Conservation (phyloP, 2,113 vertebrate genomes). For the Scatophagus argus region DNA sequence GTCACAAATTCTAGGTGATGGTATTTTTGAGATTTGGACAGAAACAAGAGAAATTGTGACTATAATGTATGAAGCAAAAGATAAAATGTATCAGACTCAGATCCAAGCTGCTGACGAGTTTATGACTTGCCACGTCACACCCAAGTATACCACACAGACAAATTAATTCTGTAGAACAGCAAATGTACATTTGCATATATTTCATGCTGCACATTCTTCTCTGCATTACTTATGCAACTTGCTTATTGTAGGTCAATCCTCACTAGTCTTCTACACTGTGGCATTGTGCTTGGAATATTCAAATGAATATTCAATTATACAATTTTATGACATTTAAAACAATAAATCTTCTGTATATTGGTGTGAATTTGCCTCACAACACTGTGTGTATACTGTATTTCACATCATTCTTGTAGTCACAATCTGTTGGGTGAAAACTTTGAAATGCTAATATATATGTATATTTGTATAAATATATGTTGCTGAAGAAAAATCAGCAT, state of each 20-base stretch:
- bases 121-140: background rate
- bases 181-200: constrained; percentile 4
- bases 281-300: background rate
- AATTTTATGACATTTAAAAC: no score
- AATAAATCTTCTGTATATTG: background rate
- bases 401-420: no score
- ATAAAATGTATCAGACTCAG: no score
- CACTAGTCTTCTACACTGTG: background rate
- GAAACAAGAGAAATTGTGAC: background rate
- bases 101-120: background rate
- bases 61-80: background rate
- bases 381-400: no score
- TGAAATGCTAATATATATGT: no score
- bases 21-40: background rate
- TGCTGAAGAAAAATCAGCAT: background rate
- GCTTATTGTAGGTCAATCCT: constrained; percentile 6
- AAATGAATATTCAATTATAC: no score
- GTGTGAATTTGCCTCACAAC: constrained; percentile 13
- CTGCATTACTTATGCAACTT: background rate
- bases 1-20: background rate
- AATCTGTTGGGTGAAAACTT: no score
- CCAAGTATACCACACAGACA: no score
- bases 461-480: no score
- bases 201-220: constrained; percentile 1
- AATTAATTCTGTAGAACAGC: background rate